Conservation (phyloP, 2,797 vertebrate species). For the Psittacula echo region DNA sequence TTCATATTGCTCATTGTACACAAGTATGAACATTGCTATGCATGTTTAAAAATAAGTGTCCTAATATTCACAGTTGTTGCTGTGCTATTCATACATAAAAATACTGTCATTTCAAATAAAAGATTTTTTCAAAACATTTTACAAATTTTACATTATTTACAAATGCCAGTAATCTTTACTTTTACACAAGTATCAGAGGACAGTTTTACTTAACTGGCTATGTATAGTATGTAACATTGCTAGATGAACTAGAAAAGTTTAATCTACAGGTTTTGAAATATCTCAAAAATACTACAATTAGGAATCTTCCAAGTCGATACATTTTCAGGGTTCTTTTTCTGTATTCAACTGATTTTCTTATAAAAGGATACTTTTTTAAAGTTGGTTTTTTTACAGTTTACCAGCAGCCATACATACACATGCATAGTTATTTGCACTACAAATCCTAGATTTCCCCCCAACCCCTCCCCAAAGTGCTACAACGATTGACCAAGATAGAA, state of each 20-base stretch:
- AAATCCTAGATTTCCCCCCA: not conserved
- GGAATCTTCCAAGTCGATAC: not conserved
- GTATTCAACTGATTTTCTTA: not conserved
- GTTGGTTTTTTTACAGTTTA: not conserved
- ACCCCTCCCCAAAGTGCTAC: not conserved
- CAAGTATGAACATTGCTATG: slow-evolving; percentile 32
- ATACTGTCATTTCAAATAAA: slow-evolving; percentile 73
- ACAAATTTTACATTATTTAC: slow-evolving; percentile 76
- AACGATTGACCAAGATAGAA: not conserved
- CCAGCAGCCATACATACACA: slow-evolving; percentile 21
- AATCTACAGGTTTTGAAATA: slow-evolving; percentile 19
- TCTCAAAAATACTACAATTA: not conserved
- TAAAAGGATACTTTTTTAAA: not conserved
- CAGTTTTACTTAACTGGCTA: slow-evolving; percentile 2
- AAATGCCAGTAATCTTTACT: slow-evolving; percentile 30
- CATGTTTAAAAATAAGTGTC: slow-evolving; percentile 68
- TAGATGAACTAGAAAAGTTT: slow-evolving; percentile 35
- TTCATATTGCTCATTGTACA: slow-evolving; percentile 45
- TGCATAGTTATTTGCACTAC: slow-evolving; percentile 3
- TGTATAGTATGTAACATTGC: slow-evolving; percentile 26
- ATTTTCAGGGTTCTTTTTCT: not conserved
- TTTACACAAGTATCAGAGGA: slow-evolving; percentile 53
- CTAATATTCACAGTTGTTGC: slow-evolving; percentile 59
- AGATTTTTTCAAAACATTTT: slow-evolving; percentile 61
- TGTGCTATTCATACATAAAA: slow-evolving; percentile 65